phyloP scores from a whole-genome alignment of 1,140 invertebrate species.

The Drosophila neocordata region DNA sequence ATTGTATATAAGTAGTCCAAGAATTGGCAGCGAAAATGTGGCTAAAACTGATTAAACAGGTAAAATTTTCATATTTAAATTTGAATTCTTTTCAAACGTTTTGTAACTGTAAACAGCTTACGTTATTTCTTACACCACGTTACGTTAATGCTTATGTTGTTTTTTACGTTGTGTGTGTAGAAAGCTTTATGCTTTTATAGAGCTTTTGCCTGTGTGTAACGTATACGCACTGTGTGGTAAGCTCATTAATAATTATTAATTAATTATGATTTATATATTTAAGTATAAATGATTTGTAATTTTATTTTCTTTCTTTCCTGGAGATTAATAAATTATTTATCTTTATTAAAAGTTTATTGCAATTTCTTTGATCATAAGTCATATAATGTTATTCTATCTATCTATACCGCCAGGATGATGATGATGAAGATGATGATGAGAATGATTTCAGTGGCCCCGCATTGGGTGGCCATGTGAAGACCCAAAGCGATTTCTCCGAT shows the following conservation, averaged over 20 bases:
- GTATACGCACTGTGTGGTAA: slow-evolving; percentile 50
- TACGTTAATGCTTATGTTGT: slow-evolving; percentile 1
- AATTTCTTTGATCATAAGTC: background rate
- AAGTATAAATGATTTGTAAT: background rate
- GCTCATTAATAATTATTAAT: slow-evolving; percentile 48
- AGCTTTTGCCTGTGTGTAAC: slow-evolving; percentile 45
- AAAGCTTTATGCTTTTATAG: slow-evolving; percentile 16
- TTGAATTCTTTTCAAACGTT: background rate
- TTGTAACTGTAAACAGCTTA: slow-evolving; percentile 11
- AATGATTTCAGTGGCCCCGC: slow-evolving; percentile 80
- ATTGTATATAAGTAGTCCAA: slow-evolving; percentile 31
- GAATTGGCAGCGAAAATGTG: slow-evolving; percentile 6
- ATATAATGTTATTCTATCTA: background rate
- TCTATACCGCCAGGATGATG: slow-evolving; percentile 49
- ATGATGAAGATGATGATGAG: slow-evolving; percentile 75
- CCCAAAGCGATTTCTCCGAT: slow-evolving; percentile 78
- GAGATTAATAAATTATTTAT: background rate
- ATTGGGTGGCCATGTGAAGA: slow-evolving; percentile 78
- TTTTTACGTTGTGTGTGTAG: background rate
- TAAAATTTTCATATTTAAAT: background rate
- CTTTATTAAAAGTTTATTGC: background rate
- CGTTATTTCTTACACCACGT: background rate
- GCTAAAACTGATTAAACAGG: slow-evolving; percentile 6
- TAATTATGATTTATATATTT: slow-evolving; percentile 37
- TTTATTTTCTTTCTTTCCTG: background rate